Conservation (phyloP, 2,888 invertebrate genomes). For the Parnassius glacialis region DNA sequence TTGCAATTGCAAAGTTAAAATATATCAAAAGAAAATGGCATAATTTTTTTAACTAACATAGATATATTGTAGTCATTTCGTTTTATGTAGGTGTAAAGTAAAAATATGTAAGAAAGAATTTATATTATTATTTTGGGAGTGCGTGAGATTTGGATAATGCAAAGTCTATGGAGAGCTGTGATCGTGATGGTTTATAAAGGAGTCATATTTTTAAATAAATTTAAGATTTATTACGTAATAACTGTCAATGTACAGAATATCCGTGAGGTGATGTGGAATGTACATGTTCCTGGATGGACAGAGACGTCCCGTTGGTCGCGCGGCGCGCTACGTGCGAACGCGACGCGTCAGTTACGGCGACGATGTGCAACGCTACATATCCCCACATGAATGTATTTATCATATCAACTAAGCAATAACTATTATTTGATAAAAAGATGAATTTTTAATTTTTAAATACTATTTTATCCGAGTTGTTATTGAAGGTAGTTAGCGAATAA, state of each 20-base stretch:
- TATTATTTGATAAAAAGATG: slow-evolving; percentile 73
- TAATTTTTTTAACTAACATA: slow-evolving; percentile 79
- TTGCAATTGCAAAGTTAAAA: slow-evolving; percentile 80
- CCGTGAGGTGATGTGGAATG: slow-evolving; percentile 49
- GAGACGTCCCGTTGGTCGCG: neutral
- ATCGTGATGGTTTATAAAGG: slow-evolving; percentile 77
- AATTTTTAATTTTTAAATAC: slow-evolving; percentile 70
- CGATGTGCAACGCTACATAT: slow-evolving; percentile 37
- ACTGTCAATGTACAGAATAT: slow-evolving; percentile 31
- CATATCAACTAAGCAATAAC: slow-evolving; percentile 81
- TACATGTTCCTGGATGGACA: neutral
- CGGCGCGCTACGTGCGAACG: neutral
- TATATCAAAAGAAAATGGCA: slow-evolving; percentile 71
- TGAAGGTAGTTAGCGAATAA: slow-evolving; percentile 75
- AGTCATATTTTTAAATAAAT: slow-evolving; percentile 79
- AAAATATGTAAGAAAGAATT: slow-evolving; percentile 62
- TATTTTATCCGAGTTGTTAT: slow-evolving; percentile 79
- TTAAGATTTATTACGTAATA: slow-evolving; percentile 76
- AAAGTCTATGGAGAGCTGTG: slow-evolving; percentile 80
- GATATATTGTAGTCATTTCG: slow-evolving; percentile 79
- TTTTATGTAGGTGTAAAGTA: slow-evolving; percentile 76
- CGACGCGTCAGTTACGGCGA: slow-evolving; percentile 24
- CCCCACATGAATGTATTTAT: slow-evolving; percentile 62
- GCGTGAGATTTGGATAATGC: slow-evolving; percentile 74
- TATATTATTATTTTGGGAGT: slow-evolving; percentile 63